Evolutionary conservation across 2,797 vertebrate genomes (phyloP), one percentile per base, ranked within the genome.

Genomic region (Tenualosa ilisha): DNA sequence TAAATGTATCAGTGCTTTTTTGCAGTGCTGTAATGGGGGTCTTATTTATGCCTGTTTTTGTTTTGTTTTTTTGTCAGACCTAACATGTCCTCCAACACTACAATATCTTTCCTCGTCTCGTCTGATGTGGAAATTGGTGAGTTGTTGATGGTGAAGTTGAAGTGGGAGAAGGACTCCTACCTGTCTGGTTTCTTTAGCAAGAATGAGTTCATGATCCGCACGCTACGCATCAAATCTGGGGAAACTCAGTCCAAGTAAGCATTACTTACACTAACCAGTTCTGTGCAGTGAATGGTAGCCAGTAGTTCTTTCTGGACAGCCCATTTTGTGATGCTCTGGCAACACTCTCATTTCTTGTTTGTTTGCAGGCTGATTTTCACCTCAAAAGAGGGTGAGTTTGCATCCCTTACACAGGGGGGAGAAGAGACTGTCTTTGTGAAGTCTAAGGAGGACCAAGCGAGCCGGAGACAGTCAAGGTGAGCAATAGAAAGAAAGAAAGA

Each of bases 231-330:
- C 85, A 97, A 97, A 89, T 95, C 95, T 7, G 97, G 97, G 87
- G 97, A 97, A 93, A 96, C 96, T 6, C 97, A 97, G 81, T 94
- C 96, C 92, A 97, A 95, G 97, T 97, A 93, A 94, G 86, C 50
- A 3, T 6, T 17, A 56, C 54, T 22, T 4, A 20, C 6, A 0
- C 15, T 6, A 22, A 20, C 20, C 15, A 56, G 51, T 53, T 53
- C 20, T 22, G 50, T 51, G 50, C 20, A 54, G 54, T 68, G 12
- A 37, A 17, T 40, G 31, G 40, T 43, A 22, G 7, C 40, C 65
- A 37, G 31, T 72, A 15, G 31, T 72, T 79, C 20, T 79, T 20
- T 40, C 6, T 79, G 43, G 22, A 79, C 17, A 9, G 59, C 59
- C 15, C n/a, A 20, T 24, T 63, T 63, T 31, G 11, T 3, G 63